Evolutionary conservation across 1,140 invertebrate species (phyloP).

Genomic region (Orchesella cincta): DNA sequence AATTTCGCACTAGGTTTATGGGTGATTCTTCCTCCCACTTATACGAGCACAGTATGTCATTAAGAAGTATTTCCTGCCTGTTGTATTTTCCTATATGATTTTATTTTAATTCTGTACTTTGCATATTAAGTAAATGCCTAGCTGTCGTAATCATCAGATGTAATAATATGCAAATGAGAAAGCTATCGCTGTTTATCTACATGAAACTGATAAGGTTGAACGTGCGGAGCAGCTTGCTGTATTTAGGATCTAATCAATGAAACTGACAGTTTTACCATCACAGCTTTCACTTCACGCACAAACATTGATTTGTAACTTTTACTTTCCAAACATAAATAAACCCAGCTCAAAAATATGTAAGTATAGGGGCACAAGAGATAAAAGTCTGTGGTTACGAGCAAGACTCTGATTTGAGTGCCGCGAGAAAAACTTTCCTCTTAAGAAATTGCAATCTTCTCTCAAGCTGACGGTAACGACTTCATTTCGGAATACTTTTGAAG

Average conservation of each 20-base stretch:
- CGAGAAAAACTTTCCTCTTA: constrained; percentile 12
- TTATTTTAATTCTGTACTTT: neutral
- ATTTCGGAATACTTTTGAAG: too few relatives aligned
- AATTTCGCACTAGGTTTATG: neutral
- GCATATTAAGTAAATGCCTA: neutral
- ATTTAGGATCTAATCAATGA: neutral
- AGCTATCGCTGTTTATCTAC: neutral
- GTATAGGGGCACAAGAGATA: too few relatives aligned
- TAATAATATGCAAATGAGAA: neutral
- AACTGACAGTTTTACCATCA: neutral
- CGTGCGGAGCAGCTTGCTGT: neutral
- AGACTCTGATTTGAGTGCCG: neutral
- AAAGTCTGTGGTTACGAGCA: neutral
- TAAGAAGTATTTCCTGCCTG: too few relatives aligned
- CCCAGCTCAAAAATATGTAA: too few relatives aligned
- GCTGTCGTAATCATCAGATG: neutral
- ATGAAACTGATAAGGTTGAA: neutral
- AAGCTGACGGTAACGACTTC: too few relatives aligned
- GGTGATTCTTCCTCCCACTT: too few relatives aligned
- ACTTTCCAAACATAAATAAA: constrained; percentile 17
- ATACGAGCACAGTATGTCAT: too few relatives aligned
- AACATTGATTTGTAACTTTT: neutral
- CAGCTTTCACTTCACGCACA: constrained; percentile 5
- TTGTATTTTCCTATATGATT: neutral
- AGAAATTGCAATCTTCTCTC: constrained; percentile 8